These are phyloP conservation scores for Amazona vittata DNA, from an alignment of 2,113 vertebrate species.

Conservation along the genomic window DNA sequence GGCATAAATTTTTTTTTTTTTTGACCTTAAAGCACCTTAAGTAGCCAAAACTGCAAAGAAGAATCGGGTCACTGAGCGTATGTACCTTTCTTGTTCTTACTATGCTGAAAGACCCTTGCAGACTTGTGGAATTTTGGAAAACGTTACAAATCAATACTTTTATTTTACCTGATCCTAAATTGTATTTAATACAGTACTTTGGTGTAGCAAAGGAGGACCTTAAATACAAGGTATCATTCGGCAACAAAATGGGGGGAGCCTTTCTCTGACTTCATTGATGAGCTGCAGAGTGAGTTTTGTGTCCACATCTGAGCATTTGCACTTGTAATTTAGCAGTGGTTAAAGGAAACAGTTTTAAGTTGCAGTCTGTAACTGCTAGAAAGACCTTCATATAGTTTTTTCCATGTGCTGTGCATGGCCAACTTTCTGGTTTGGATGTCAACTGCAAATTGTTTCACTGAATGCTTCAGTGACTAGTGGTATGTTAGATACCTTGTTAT, in stretches of 20 bases:
- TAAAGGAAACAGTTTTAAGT: not conserved
- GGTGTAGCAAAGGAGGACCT: not conserved
- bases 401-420: rapidly evolving
- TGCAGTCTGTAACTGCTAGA: not conserved
- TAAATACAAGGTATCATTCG: not conserved
- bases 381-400: not conserved
- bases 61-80: not conserved
- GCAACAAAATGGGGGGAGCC: not conserved
- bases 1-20: not conserved
- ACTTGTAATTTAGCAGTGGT: not conserved
- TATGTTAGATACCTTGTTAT: rapidly evolving
- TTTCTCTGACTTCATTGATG: not conserved
- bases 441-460: rapidly evolving
- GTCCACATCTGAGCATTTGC: not conserved
- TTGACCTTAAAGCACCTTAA: not conserved
- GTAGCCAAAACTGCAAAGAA: not conserved
- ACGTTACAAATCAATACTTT: not conserved
- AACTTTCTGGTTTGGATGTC: not conserved
- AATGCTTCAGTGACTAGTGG: rapidly evolving
- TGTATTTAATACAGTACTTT: not conserved
- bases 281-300: rapidly evolving
- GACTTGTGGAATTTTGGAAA: not conserved
- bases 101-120: not conserved
- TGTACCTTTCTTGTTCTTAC: not conserved
- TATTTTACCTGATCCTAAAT: not conserved